Evolutionary conservation across 2,113 vertebrate species (phyloP).

Genomic region (Campylomormyrus tamandua): DNA sequence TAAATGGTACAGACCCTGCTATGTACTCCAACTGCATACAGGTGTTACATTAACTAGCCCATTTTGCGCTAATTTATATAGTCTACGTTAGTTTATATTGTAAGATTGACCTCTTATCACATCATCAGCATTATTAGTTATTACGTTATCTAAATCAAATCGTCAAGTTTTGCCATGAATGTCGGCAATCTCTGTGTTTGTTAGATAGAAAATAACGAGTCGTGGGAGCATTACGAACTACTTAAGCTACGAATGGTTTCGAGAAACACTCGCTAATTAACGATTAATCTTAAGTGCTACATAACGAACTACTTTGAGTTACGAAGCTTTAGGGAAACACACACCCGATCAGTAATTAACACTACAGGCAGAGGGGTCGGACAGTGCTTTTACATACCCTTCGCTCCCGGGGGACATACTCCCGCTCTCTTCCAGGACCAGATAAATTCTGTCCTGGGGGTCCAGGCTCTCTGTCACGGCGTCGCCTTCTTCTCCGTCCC

Average conservation of each 20-base stretch:
- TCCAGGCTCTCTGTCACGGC: conserved; percentile 68
- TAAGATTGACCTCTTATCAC: background rate
- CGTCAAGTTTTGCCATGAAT: background rate
- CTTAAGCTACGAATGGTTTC: background rate
- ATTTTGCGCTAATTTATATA: background rate
- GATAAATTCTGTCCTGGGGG: conserved; percentile 73
- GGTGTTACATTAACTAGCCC: too few relatives aligned
- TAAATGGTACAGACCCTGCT: background rate
- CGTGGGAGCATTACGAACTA: background rate
- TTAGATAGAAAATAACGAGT: background rate
- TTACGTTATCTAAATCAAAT: background rate
- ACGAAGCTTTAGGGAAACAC: background rate
- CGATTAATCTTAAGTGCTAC: background rate
- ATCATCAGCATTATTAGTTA: background rate
- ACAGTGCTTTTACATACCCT: conserved; percentile 44
- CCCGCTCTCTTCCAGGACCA: conserved; percentile 75
- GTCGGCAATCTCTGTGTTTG: background rate
- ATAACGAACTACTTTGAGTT: background rate
- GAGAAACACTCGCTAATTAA: background rate
- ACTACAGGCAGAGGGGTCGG: too few relatives aligned
- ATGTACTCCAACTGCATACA: background rate
- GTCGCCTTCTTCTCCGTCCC: conserved; percentile 70
- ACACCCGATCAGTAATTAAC: background rate
- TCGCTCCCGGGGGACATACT: conserved; percentile 72
- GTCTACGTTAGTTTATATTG: background rate